A percentile compares a stretch with the other conserved stretches of the same genome.
Evolutionary conservation across 2,888 invertebrate genomes (phyloP).

Genomic region (Dryocosmus kuriphilus): DNA sequence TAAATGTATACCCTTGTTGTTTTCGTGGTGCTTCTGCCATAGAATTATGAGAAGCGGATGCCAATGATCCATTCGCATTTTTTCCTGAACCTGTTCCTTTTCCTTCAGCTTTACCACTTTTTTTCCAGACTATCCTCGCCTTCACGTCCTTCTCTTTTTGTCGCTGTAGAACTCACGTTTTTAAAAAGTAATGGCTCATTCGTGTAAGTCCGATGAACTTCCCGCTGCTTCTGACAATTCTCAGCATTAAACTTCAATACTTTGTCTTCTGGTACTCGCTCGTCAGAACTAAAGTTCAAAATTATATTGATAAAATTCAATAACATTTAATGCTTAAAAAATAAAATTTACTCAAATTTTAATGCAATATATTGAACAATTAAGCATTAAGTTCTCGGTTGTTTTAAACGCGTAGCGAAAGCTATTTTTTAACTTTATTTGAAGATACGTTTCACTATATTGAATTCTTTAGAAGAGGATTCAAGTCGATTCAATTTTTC

Average conservation of each 20-base stretch:
- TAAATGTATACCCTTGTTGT: constrained; percentile 78
- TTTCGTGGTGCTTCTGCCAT: no score
- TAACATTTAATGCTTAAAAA: no score
- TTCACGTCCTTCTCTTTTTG: constrained; percentile 67
- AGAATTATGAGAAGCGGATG: constrained; percentile 67
- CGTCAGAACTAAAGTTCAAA: constrained; percentile 78
- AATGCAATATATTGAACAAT: no score
- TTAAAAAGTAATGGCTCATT: constrained; percentile 81
- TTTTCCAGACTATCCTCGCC: constrained; percentile 71
- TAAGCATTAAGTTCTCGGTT: no score
- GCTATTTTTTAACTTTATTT: no score
- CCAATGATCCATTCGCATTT: constrained; percentile 55
- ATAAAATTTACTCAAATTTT: no score
- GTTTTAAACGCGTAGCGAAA: no score
- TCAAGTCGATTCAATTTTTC: no score
- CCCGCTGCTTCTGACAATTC: constrained; percentile 82
- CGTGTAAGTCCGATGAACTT: constrained; percentile 80
- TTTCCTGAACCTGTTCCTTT: constrained; percentile 66
- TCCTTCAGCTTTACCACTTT: constrained; percentile 80
- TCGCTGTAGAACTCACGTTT: constrained; percentile 64
- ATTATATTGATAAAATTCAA: no score
- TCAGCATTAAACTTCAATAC: no score
- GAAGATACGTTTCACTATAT: no score
- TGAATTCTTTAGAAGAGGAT: no score
- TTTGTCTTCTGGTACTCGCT: constrained; percentile 84